Evolutionary conservation across 1,140 invertebrate species (phyloP).

Genomic region (Papilio polytes): DNA sequence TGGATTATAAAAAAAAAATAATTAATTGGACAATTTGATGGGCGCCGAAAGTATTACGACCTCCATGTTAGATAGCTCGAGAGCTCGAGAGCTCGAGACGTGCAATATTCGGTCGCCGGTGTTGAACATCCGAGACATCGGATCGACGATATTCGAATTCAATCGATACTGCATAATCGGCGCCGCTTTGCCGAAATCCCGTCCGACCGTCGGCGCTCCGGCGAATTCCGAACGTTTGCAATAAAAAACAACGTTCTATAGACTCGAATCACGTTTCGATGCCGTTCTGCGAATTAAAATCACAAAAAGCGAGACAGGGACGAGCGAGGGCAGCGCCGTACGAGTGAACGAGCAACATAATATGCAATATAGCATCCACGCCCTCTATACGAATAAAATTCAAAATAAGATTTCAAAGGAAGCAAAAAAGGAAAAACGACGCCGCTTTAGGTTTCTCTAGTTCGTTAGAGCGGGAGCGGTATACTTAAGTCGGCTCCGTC

Average conservation of each 20-base stretch:
- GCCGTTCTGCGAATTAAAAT: constrained; percentile 82
- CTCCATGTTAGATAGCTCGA: constrained; percentile 7
- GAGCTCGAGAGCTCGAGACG: not conserved
- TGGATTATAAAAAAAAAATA: not conserved
- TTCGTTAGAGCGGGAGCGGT: constrained; percentile 70
- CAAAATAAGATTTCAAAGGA: constrained; percentile 82
- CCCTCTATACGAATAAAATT: constrained; percentile 80
- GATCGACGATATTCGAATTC: constrained; percentile 47
- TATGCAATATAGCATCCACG: constrained; percentile 78
- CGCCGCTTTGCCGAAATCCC: constrained; percentile 63
- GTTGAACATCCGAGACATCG: constrained; percentile 12
- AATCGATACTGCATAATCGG: constrained; percentile 53
- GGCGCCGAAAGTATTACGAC: not conserved
- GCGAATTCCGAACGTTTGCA: constrained; percentile 75
- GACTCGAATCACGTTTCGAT: constrained; percentile 79
- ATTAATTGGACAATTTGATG: not conserved
- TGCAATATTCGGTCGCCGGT: not conserved
- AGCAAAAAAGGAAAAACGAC: constrained; percentile 81
- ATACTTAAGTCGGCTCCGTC: constrained; percentile 60
- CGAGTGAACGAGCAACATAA: constrained; percentile 67
- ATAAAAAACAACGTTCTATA: constrained; percentile 80
- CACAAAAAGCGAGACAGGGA: constrained; percentile 79
- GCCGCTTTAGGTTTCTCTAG: constrained; percentile 73
- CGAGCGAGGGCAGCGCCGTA: constrained; percentile 56
- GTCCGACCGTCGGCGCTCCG: constrained; percentile 59